Evolutionary conservation across 2,888 invertebrate species (phyloP), one percentile per base, ranked within the genome.

Genomic region (Parapristionchus giblindavisi): DNA sequence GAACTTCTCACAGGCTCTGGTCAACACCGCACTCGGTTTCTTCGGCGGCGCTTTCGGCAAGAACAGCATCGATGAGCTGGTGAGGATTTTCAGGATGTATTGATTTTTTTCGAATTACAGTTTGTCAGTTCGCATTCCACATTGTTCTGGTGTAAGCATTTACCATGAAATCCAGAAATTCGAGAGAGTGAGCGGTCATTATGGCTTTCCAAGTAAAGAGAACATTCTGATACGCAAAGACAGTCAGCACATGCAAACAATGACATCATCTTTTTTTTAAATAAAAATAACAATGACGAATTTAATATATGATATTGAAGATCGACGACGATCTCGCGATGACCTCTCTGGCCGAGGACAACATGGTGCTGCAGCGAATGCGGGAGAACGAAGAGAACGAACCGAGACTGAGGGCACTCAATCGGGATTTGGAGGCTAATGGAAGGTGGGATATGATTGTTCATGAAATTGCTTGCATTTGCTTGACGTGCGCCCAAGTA

Each of bases 241-340:
- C 24, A 6, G 24, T n/a, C 24, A n/a, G 6, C 14, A 27, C n/a
- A 54, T 6, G 27, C 54, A 27, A 24, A 54, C 54, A 24, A 54
- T 11, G 48, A 48, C 14, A 48, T 48, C 14, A n/a, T 43, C 43
- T 43, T 43, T 43, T 43, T 43, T 43, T 43, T 8, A 8, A 8
- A 43, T 43, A 43, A 17, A 43, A 43, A 14, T 14, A 17, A 43
- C 43, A 43, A 43, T 43, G 43, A 8, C 43, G 43, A 43, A 36
- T 5, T 1, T 3, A 65, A 65, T 43, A 11, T 5, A n/a, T 48
- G 27, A 21, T 4, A 11, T 56, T 17, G 1, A 21, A 71, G 71
- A 71, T 32, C 8, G 71, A 71, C 17, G 71, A 71, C 4, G 73
- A 61, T 52, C 73, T 73, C 32, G 73, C 60, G 1, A 73, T 61